phyloP scores from a whole-genome alignment of 2,113 vertebrate genomes.

The Sminthopsis crassicaudata region DNA sequence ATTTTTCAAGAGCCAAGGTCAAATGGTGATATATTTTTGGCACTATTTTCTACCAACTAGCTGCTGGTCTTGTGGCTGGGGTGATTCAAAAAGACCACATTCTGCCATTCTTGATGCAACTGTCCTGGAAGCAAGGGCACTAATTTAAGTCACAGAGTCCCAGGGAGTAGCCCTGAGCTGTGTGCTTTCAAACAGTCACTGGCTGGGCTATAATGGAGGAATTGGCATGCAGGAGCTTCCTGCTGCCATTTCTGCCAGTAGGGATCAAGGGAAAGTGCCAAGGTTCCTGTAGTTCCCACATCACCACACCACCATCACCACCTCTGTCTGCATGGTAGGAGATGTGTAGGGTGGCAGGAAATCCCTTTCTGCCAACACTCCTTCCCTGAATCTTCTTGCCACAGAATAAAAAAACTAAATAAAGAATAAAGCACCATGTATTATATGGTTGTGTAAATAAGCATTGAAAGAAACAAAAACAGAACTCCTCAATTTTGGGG shows the following conservation, averaged over 20 bases:
- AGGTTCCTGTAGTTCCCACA: background rate
- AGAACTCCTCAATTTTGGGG: background rate
- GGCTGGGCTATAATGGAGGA: background rate
- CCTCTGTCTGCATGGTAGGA: background rate
- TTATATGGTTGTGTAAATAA: slow-evolving; percentile 6
- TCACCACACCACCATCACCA: background rate
- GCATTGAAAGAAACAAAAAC: slow-evolving; percentile 34
- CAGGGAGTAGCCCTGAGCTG: background rate
- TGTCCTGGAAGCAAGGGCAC: background rate
- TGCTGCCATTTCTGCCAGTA: background rate
- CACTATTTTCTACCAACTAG: background rate
- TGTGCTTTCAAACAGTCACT: background rate
- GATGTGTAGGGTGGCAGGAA: slow-evolving; percentile 9
- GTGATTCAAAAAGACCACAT: background rate
- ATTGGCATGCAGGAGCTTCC: background rate
- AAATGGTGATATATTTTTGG: background rate
- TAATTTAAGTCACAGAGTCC: slow-evolving; percentile 20
- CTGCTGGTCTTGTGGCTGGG: background rate
- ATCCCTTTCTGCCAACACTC: background rate
- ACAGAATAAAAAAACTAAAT: background rate
- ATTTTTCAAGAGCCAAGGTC: background rate
- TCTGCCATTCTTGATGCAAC: background rate
- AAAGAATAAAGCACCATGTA: background rate
- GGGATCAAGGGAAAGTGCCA: background rate
- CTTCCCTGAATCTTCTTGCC: background rate